Base-by-base conservation (phyloP, 2,888 invertebrate genomes). In the Nymphalis c-album region DNA sequence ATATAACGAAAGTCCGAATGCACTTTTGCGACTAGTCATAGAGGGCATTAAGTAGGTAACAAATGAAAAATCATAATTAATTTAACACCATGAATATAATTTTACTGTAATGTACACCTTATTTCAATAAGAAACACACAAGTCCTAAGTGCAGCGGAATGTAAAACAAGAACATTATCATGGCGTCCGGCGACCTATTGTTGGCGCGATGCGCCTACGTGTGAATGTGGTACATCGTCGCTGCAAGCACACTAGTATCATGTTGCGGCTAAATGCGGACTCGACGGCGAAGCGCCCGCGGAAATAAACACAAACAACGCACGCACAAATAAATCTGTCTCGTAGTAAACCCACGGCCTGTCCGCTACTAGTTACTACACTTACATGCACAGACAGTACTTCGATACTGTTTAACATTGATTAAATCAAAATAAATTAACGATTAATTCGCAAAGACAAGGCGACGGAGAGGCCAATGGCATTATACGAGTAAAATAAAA, bases 241-340 rank as follows among this genome's bases (percentile, higher is more conserved):
- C 74, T 76, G 77, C 76, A 75, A 77, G 79, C 75, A 65, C 65
- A 60, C 60, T 74, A 77, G 75, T 81, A 88, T 90, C 88, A 85
- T 85, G 86, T 90, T 90, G 86, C 88, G 79, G 81, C 90, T 91
- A 91, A 87, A 90, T 84, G 82, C 79, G 85, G 86, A 85, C 82
- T 76, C 81, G 78, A 77, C 81, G 81, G 76, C 83, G 80, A 81
- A 80, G 78, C 83, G 80, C 82, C 83, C 77, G 83, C 87, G 86
- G 79, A 89, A 87, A 87, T 85, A 87, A 87, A 86, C 83, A 81
- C 84, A 87, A 65, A 75, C 74, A 79, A 69, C 67, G 64, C 70
- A 71, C 31, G 62, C 63, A 71, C 68, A 68, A 70, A 68, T 71
- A 67, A 67, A 71, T 63, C 61, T 58, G 57, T 68, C 67, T 68